These are phyloP conservation scores for Halichondria panicea DNA, from an alignment of 37 sponge, comb jelly and placozoan species.

Conservation along the genomic window DNA sequence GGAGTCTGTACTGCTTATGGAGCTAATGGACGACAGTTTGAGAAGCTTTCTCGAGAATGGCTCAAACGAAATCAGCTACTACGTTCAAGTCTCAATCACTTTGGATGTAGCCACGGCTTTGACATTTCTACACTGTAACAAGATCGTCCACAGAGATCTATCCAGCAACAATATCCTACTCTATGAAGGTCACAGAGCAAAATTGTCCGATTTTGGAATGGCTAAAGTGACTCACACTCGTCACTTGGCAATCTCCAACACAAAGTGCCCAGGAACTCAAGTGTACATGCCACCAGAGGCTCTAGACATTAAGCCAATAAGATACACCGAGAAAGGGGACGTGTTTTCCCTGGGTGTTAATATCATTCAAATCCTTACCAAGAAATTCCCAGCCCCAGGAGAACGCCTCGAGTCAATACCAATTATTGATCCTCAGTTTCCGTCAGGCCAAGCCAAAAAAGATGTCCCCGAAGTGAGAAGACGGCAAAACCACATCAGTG, in stretches of 20 bases:
- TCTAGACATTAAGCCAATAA: neutral
- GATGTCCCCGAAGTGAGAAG: too few relatives aligned
- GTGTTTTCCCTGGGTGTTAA: conserved; percentile 44
- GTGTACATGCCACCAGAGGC: conserved; percentile 70
- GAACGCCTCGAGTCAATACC: too few relatives aligned
- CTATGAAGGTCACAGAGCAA: conserved; percentile 13
- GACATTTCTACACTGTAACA: conserved; percentile 30
- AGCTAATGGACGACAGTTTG: conserved; percentile 58
- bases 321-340: conserved; percentile 37
- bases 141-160: conserved; percentile 36
- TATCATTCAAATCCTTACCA: conserved; percentile 31
- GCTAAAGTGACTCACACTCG: conserved; percentile 5
- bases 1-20: conserved; percentile 36
- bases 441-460: too few relatives aligned
- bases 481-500: too few relatives aligned
- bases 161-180: conserved; percentile 55
- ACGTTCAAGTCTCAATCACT: conserved; percentile 9
- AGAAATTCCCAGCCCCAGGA: conserved; percentile 28
- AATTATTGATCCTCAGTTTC: too few relatives aligned
- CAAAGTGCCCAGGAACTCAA: conserved; percentile 32
- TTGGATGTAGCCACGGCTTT: conserved; percentile 22
- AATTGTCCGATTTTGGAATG: conserved; percentile 55
- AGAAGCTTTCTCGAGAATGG: conserved; percentile 29
- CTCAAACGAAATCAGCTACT: neutral
- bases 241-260: neutral